phyloP scores from a whole-genome alignment of 2,888 invertebrate genomes.

The Phyto melanocephala region DNA sequence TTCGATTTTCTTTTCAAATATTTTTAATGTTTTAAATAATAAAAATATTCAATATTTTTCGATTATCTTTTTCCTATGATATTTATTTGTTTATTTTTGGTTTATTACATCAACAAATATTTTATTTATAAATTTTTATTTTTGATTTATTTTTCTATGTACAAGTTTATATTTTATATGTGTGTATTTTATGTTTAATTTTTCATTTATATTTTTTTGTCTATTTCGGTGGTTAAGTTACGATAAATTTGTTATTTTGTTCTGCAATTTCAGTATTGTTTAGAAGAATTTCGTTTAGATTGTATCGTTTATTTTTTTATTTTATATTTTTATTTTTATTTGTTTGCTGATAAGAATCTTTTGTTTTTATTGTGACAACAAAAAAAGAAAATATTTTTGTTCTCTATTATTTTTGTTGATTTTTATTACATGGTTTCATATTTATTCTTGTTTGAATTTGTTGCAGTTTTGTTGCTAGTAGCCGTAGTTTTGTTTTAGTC shows the following conservation, averaged over 20 bases:
- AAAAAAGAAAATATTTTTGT: slow-evolving; percentile 12
- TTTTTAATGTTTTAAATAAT: background rate
- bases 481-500: slow-evolving; percentile 48
- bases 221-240: slow-evolving; percentile 62
- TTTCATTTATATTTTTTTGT: slow-evolving; percentile 9
- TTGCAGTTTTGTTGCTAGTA: slow-evolving; percentile 21
- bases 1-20: background rate
- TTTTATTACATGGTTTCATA: slow-evolving; percentile 59
- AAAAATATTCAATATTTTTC: slow-evolving; percentile 13
- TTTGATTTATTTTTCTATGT: slow-evolving; percentile 36
- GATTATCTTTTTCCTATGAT: background rate
- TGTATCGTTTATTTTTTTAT: slow-evolving; percentile 3
- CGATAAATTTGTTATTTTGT: slow-evolving; percentile 50
- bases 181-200: background rate
- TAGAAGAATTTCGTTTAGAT: slow-evolving; percentile 6
- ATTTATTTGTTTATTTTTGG: background rate
- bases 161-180: slow-evolving; percentile 10
- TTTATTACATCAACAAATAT: slow-evolving; percentile 34
- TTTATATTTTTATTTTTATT: slow-evolving; percentile 30
- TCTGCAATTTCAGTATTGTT: slow-evolving; percentile 27
- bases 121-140: slow-evolving; percentile 6
- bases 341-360: slow-evolving; percentile 49
- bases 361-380: slow-evolving; percentile 41
- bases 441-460: slow-evolving; percentile 38
- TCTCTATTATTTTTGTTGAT: slow-evolving; percentile 34